Conservation (phyloP, 2,113 vertebrate species). For the Struthio camelus region DNA sequence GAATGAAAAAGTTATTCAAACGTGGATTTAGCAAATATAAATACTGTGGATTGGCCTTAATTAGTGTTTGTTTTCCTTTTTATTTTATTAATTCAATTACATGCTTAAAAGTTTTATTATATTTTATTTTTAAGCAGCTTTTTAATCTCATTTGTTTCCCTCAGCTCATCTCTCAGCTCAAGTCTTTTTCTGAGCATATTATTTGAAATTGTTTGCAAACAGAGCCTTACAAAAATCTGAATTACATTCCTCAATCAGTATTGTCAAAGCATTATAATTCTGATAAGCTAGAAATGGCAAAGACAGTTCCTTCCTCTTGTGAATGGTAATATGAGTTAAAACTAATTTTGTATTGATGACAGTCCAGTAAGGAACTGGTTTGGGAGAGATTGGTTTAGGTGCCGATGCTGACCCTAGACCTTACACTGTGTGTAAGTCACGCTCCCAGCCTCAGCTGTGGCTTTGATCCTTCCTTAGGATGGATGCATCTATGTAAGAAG, state of each 20-base stretch:
- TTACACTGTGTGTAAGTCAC: neutral
- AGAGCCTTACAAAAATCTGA: neutral
- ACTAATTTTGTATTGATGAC: neutral
- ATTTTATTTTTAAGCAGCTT: neutral
- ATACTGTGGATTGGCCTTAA: neutral
- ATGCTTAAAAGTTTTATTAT: neutral
- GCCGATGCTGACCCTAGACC: neutral
- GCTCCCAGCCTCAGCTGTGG: neutral
- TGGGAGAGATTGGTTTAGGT: neutral
- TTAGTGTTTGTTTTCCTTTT: neutral
- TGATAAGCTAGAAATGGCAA: neutral
- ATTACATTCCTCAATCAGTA: neutral
- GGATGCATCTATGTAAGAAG: neutral
- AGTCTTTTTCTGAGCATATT: neutral
- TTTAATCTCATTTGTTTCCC: neutral
- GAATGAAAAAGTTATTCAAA: neutral
- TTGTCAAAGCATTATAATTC: neutral
- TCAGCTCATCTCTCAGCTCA: neutral
- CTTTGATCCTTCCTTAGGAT: neutral
- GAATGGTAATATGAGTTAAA: neutral
- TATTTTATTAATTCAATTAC: neutral
- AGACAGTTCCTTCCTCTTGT: neutral
- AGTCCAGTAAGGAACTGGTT: neutral
- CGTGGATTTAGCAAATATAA: neutral
- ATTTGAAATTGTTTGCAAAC: neutral